Percentiles rank a stretch among this genome's conserved stretches.
Conservation (phyloP, 2,113 vertebrate genomes). For the Nycticryphes semicollaris region DNA sequence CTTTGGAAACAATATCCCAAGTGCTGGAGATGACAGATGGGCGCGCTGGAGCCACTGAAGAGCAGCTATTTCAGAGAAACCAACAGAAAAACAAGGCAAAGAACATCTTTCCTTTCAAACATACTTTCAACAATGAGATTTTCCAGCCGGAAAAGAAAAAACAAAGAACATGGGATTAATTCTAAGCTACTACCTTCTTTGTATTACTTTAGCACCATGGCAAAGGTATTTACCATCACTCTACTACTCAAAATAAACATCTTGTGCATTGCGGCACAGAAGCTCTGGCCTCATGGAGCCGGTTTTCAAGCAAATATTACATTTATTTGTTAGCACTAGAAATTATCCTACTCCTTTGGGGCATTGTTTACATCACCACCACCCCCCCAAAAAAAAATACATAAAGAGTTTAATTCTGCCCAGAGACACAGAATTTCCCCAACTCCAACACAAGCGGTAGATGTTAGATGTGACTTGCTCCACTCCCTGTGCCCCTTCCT, state of each 20-base stretch:
- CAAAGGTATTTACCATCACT: not conserved
- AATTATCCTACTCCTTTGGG: not conserved
- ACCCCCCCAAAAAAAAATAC: not conserved
- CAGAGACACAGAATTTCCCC: not conserved
- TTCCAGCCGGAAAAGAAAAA: not conserved
- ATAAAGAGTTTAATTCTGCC: not conserved
- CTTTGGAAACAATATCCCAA: constrained; percentile 65
- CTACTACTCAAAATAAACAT: not conserved
- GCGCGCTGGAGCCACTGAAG: constrained; percentile 41
- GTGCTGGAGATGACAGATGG: constrained; percentile 49
- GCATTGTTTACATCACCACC: no score
- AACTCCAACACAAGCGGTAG: not conserved
- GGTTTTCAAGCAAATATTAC: not conserved
- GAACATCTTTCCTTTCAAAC: not conserved
- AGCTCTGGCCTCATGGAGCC: not conserved
- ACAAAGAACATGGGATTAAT: not conserved
- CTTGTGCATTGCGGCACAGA: not conserved
- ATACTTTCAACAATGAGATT: rapidly evolving
- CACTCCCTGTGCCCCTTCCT: not conserved
- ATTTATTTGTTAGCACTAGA: not conserved
- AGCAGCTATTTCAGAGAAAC: constrained; percentile 31
- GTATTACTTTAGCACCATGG: not conserved
- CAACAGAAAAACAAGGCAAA: not conserved
- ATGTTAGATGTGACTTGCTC: not conserved
- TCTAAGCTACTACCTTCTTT: not conserved